Base-by-base conservation (phyloP, 2,888 invertebrate genomes). In the Sesia bembeciformis region DNA sequence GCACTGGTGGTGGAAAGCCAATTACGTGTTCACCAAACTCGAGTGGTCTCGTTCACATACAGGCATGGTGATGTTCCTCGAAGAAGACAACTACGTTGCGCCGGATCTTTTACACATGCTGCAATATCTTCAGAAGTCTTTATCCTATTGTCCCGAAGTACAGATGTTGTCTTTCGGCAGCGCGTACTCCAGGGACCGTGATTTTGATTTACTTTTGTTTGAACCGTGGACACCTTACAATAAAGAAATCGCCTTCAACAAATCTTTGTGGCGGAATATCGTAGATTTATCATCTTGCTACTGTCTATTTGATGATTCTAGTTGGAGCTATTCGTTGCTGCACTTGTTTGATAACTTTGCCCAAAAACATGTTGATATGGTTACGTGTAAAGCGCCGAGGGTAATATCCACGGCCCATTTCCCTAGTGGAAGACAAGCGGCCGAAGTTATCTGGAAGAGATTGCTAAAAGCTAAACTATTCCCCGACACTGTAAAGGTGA, bases 1-100 rank as follows among this genome's bases (percentile, higher is more conserved):
- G 51, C 79, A 80, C 61, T 81, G 80, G 80, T 80, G 80, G 81
- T 81, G 80, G 80, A 75, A 65, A 50, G 77, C 72, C 3, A 62
- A 67, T 57, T 67, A 66, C 49, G 62, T 79, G 8, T 80, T 80
- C 56, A 62, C 66, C 38, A 54, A 52, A 4, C 43, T 68, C 49
- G 59, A 60, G 6, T 66, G 68, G 68, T 61, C 68, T 3, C 40
- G 3, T 4, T 43, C 7, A 2, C 64, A 67, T 52, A 60, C 55
- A 4, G 70, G 68, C 4, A 60, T 66, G 4, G 74, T 74, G 1
- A 52, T 78, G 38, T 80, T 80, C 54, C 57, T 80, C 6, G 71
- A 76, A 51, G 78, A 80, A 57, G 63, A 69, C 50, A 62, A 70
- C 54, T 71, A 68, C 56, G 78, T 76, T 3, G 62, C 76, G 5